Base-by-base conservation (phyloP, 2,113 vertebrate genomes). In the Mirza zaza region DNA sequence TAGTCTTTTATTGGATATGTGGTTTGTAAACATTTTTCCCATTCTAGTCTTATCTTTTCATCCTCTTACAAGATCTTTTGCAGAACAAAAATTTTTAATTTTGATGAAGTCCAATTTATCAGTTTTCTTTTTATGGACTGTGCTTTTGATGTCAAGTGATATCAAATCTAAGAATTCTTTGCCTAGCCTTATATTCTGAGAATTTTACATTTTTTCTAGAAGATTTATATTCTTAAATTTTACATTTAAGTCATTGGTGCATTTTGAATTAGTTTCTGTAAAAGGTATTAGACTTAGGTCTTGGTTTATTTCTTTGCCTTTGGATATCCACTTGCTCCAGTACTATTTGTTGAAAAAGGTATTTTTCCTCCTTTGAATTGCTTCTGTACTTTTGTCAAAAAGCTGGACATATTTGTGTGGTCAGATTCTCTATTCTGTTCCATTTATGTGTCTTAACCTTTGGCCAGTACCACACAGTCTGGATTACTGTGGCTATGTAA, bases 21-120 rank as follows among this genome's bases (percentile, higher is more conserved):
- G 21, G 39, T 36, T 84, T 83, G 29, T 18, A 90, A 52, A 34
- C 92, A 39, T 75, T 91, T 95, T 45, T 48, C 36, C 1, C 8
- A 20, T 52, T 77, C 17, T 75, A 42, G 65, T 29, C 34, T 90
- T 94, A 3, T 88, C 18, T 86, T 89, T 94, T 92, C 34, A 59
- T 65, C 68, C 20, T 86, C 11, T 91, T 90, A 59, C 3, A 67
- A 82, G 52, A 17, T 73, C 11, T 93, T 81, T n/a, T 87, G 12
- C 42, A 81, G 12, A 94, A 21, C 52, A 86, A 73, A 90, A 18
- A 32, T n/a, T 90, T 91, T 80, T 45, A 87, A 77, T 86, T 96
- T 86, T 39, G 2, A 36, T 59, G 8, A 63, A 55, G 9, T 86
- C 59, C 34, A 52, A 1, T 85, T 93, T 73, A 48, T 57, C 32